These are phyloP conservation scores for Andricus quercusramuli DNA, from an alignment of 2,888 invertebrate species.

Conservation along the genomic window DNA sequence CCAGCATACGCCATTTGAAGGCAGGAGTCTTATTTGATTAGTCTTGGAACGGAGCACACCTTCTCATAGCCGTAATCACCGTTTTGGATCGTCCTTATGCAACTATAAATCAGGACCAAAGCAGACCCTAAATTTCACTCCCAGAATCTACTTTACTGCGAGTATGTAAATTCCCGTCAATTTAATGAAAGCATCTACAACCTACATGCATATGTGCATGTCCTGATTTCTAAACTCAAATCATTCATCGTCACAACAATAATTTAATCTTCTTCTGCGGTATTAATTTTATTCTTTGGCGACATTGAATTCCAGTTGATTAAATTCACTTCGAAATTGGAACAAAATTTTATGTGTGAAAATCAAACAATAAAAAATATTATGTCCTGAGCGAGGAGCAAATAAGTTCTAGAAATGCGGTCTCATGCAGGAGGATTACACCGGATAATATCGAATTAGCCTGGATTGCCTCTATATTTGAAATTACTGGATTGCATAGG, in stretches of 20 bases:
- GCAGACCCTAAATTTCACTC: constrained; percentile 29
- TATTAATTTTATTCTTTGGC: neutral
- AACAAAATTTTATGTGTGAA: no score
- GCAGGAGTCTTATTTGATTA: constrained; percentile 64
- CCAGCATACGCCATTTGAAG: constrained; percentile 59
- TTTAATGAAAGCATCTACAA: constrained; percentile 6
- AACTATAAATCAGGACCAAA: constrained; percentile 32
- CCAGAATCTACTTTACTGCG: constrained; percentile 2
- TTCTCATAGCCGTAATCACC: constrained; percentile 34
- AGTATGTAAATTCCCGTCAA: constrained; percentile 15
- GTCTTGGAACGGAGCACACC: constrained; percentile 52
- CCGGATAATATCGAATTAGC: no score
- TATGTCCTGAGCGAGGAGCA: rapidly evolving
- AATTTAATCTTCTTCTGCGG: neutral
- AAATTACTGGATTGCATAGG: no score
- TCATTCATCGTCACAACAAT: neutral
- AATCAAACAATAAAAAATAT: no score
- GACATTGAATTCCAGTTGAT: no score
- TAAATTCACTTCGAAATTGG: no score
- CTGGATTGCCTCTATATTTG: no score
- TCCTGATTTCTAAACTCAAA: neutral
- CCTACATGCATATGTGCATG: neutral
- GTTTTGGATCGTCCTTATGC: constrained; percentile 32
- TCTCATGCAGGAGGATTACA: rapidly evolving
- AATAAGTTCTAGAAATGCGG: no score